Percentiles rank a stretch among this genome's conserved stretches.
Evolutionary conservation across 2,113 vertebrate species (phyloP).

Genomic region (Carollia perspicillata): DNA sequence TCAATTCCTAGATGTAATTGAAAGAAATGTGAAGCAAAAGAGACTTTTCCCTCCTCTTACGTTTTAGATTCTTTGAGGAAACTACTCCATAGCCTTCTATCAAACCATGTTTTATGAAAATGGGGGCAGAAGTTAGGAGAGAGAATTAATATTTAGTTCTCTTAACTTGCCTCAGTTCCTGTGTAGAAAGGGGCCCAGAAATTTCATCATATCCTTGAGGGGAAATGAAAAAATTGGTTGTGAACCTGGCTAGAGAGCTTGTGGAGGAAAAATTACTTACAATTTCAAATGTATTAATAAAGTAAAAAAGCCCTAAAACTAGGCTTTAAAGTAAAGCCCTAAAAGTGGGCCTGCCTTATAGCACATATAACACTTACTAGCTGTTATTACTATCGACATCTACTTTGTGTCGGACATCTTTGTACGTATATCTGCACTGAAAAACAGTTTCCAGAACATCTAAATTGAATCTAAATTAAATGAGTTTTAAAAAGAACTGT

Average conservation of each 20-base stretch:
- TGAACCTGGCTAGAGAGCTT: background rate
- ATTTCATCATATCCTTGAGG: background rate
- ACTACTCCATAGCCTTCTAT: background rate
- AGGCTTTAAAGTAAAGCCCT: background rate
- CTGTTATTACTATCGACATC: background rate
- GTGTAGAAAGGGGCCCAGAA: background rate
- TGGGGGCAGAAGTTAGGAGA: background rate
- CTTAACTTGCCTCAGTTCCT: background rate
- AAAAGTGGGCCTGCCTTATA: background rate
- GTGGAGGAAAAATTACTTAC: background rate
- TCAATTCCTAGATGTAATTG: background rate
- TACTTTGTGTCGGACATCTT: background rate
- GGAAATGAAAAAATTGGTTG: background rate
- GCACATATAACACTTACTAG: background rate
- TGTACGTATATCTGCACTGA: background rate
- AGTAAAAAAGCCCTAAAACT: background rate
- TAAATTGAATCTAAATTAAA: background rate
- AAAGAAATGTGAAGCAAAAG: background rate
- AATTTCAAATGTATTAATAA: background rate
- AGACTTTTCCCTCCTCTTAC: background rate
- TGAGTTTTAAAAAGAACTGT: background rate
- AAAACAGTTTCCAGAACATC: background rate
- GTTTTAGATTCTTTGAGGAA: background rate
- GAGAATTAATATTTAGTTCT: background rate
- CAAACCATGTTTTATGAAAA: background rate